Evolutionary conservation across 1,140 invertebrate species (phyloP), one percentile per base, ranked within the genome.

Genomic region (Bradysia coprophila): DNA sequence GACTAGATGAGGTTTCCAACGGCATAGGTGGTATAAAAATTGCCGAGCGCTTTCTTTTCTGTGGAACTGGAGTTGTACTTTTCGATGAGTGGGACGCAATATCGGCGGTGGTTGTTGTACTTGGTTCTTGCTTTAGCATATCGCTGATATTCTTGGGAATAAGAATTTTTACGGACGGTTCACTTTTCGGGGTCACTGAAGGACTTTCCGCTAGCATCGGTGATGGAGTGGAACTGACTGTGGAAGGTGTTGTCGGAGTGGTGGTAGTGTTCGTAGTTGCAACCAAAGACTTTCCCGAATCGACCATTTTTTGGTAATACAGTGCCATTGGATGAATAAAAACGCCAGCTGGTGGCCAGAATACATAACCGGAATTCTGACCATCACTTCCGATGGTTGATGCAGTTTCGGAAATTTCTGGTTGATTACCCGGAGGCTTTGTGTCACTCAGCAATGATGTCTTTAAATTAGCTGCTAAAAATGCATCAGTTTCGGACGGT

Each of bases 1-100:
- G 78, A 48, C 80, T 80, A 9, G 76, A 73, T 4, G 69, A 62
- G 44, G 73, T 78, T 45, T 81, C 79, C 0, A 71, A 63, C 0
- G 78, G 78, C 57, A 82, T 73, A 0, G 80, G 81, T 0, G 81
- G 81, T 38, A 84, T 84, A 51, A 83, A 85, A 41, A 85, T 84
- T 0, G 81, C 81, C 0, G 79, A 83, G 1, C 80, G 65, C 48
- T 85, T 84, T 20, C 80, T 63, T 51, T 85, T 85, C 0, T 72
- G 72, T 3, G 75, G 20, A 8, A 22, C 24, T 43, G 21, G 38
- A 11, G 13, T 11, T 63, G 61, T 48, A 56, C 51, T 56, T 45
- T 57, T 4, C 49, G 51, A 41, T 52, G 62, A 21, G 53, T 5
- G 4, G 5, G 33, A 36, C 16, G 20, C n/a, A 22, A 6, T 13